Evolutionary conservation across 2,888 invertebrate species (phyloP), one percentile per base, ranked within the genome.

Genomic region (Brachyptera putata): DNA sequence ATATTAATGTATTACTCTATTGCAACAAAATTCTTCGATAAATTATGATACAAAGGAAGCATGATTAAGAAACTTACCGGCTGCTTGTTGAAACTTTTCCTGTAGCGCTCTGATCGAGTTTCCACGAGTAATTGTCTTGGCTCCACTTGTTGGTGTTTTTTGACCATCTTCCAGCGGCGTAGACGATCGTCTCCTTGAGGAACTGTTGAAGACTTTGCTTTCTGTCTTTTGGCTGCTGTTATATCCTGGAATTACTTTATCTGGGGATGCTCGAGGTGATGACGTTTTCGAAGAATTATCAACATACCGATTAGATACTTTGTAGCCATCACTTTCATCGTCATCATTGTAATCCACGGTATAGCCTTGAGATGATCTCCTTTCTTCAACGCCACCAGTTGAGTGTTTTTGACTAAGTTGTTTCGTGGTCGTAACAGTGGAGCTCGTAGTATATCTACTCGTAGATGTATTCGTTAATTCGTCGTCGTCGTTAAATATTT

Each of bases 81-180:
- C 80, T 72, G 84, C 87, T 70, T 87, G 86, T 68, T 86, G 85
- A 71, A 85, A 89, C 73, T 87, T 89, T 71, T 89, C 86, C n/a
- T 87, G 86, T 64, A 89, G 79, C 59, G 86, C 87, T 71, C 87
- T 87, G 13, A 89, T 86, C 0, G 89, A 89, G 66, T 84, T 86
- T 67, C 85, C 81, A n/a, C 87, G 77, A 22, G 82, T 80, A 5
- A 82, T 75, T 73, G 72, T 46, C n/a, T 60, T 26, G 34, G 62
- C 39, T 4, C 63, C 62, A n/a, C n/a, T n/a, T n/a, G 60, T 56
- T 7, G 60, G 37, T n/a, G 64, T 57, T 18, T 61, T 58, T 5
- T 58, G 41, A 14, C 56, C 56, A 5, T 58, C 65, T 16, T 63
- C 62, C 1, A 34, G 18, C 1, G 60, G 41, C 4, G 60, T 36